A percentile compares a stretch with the other conserved stretches of the same genome.
phyloP scores from a whole-genome alignment of 1,140 invertebrate genomes.

The Cepaea nemoralis region DNA sequence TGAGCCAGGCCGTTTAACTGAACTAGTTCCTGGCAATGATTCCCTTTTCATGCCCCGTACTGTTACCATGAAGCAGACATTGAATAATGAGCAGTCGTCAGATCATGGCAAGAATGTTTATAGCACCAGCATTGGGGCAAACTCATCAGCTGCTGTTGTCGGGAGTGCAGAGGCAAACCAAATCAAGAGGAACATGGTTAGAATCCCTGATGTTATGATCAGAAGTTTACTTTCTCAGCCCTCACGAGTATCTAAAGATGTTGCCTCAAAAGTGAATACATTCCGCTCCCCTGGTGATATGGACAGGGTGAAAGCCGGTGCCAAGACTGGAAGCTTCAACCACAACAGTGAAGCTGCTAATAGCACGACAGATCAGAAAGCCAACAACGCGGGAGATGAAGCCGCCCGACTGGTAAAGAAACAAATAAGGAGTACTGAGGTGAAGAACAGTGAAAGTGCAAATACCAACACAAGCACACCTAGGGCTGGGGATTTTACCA shows the following conservation, averaged over 20 bases:
- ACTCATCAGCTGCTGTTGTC: conserved; percentile 2
- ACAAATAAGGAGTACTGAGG: neutral
- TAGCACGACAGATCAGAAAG: neutral
- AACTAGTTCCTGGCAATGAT: neutral
- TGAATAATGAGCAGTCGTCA: neutral
- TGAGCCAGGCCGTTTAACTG: neutral
- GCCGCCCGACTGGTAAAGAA: neutral
- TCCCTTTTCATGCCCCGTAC: conserved; percentile 33
- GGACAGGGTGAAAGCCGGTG: conserved; percentile 4
- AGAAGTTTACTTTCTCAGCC: neutral
- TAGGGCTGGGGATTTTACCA: neutral
- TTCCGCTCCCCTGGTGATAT: conserved; percentile 10
- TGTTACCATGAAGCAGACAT: conserved; percentile 34
- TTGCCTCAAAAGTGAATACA: conserved; percentile 20
- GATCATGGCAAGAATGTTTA: conserved; percentile 13
- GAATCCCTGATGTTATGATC: neutral
- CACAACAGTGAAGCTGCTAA: neutral
- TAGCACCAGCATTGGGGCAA: neutral
- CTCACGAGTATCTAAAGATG: neutral
- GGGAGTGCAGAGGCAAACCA: neutral
- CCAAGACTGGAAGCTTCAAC: neutral
- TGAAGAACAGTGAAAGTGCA: conserved; percentile 24
- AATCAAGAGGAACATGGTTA: neutral
- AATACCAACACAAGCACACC: neutral
- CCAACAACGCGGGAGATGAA: neutral